A percentile compares a stretch with the other conserved stretches of the same genome.
Evolutionary conservation across 2,888 invertebrate genomes (phyloP).

Genomic region (Eulithis testata): DNA sequence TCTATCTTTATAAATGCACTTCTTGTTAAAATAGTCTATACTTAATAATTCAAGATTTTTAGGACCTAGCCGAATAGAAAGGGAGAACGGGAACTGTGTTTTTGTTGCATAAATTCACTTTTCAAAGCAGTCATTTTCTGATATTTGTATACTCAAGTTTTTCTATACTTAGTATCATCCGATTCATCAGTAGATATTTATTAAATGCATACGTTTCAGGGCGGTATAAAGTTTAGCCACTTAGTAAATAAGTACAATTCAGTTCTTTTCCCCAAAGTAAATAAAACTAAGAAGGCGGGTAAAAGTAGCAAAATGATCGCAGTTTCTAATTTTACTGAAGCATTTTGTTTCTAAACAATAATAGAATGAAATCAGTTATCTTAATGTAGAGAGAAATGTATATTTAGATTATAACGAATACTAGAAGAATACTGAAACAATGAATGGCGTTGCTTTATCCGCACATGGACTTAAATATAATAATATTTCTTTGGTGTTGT

Average conservation of each 20-base stretch:
- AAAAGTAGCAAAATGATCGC: not conserved
- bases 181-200: not conserved
- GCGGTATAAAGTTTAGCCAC: not conserved
- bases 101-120: not conserved
- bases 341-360: slow-evolving; percentile 26
- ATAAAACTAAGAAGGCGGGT: slow-evolving; percentile 21
- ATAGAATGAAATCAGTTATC: slow-evolving; percentile 10
- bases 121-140: not conserved
- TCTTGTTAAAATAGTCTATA: slow-evolving; percentile 72
- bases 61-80: slow-evolving; percentile 21
- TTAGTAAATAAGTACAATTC: slow-evolving; percentile 5
- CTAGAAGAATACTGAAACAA: slow-evolving; percentile 77
- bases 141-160: not conserved
- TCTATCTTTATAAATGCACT: slow-evolving; percentile 83
- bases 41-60: slow-evolving; percentile 54
- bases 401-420: slow-evolving; percentile 59
- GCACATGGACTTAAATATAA: slow-evolving; percentile 65
- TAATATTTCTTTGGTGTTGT: slow-evolving; percentile 83
- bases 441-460: slow-evolving; percentile 72
- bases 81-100: slow-evolving; percentile 9
- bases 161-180: not conserved
- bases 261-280: slow-evolving; percentile 7
- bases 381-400: slow-evolving; percentile 40
- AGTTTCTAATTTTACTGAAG: slow-evolving; percentile 6
- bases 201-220: slow-evolving; percentile 21